Evolutionary conservation across 2,113 vertebrate genomes (phyloP).

Genomic region (Phoxinus phoxinus): DNA sequence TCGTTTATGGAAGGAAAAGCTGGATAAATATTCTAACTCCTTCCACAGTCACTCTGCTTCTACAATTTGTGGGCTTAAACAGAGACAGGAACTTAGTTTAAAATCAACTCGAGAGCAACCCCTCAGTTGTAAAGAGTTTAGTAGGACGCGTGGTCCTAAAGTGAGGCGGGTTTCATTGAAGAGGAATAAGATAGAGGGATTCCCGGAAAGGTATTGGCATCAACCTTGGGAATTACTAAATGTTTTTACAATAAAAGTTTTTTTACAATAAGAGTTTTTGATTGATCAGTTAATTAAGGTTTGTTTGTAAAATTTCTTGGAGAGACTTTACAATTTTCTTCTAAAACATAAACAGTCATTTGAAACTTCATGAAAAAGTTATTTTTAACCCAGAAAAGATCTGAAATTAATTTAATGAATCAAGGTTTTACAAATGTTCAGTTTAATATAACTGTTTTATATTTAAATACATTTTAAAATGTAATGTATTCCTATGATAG

Average conservation of each 20-base stretch:
- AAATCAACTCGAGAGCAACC: constrained; percentile 47
- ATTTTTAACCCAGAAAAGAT: background rate
- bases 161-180: constrained; percentile 35
- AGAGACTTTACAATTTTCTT: background rate
- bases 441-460: background rate
- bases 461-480: background rate
- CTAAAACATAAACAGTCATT: background rate
- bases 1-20: background rate
- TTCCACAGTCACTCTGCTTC: background rate
- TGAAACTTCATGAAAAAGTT: background rate
- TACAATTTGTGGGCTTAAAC: constrained; percentile 5
- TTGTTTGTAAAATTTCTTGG: background rate
- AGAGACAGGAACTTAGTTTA: constrained; percentile 65
- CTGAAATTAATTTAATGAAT: background rate
- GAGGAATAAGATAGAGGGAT: too few relatives aligned
- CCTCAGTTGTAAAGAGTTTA: constrained; percentile 43
- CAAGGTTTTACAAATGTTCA: background rate
- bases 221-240: background rate
- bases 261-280: background rate
- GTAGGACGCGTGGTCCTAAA: constrained; percentile 67
- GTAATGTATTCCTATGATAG: background rate
- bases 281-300: background rate
- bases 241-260: background rate
- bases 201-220: too few relatives aligned
- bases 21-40: background rate